These are phyloP conservation scores for Drosophila barbarae DNA, from an alignment of 2,888 invertebrate genomes.

Conservation along the genomic window DNA sequence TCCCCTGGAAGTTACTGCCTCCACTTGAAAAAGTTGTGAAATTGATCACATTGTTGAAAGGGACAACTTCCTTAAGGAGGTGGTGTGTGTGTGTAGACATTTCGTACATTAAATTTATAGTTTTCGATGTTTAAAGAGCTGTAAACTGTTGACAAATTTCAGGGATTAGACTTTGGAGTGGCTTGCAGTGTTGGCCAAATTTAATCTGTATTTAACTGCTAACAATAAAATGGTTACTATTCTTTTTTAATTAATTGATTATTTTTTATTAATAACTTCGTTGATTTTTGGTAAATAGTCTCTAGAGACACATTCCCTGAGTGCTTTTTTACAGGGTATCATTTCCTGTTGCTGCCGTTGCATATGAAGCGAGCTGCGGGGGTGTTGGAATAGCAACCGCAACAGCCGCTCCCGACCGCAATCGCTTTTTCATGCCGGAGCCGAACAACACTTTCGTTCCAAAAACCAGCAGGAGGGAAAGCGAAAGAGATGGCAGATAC, in stretches of 20 bases:
- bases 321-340: background rate
- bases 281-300: no score
- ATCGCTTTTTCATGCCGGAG: constrained; percentile 51
- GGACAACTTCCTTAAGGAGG: constrained; percentile 2
- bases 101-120: constrained; percentile 9
- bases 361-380: constrained; percentile 23
- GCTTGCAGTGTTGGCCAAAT: background rate
- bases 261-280: background rate
- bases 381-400: constrained; percentile 47
- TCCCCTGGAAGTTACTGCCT: background rate
- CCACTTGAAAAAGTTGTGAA: constrained; percentile 15
- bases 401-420: constrained; percentile 56
- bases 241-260: background rate
- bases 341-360: constrained; percentile 34
- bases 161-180: background rate
- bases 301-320: background rate
- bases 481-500: background rate
- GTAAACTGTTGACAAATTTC: background rate
- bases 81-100: constrained; percentile 3
- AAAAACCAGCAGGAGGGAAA: constrained; percentile 29
- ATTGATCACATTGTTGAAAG: constrained; percentile 16
- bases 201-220: no score
- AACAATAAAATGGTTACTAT: background rate
- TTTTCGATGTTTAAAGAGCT: constrained; percentile 1
- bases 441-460: constrained; percentile 31